Percentiles rank a stretch among this genome's conserved stretches.
Evolutionary conservation across 2,113 vertebrate species (phyloP).

Genomic region (Erythrocercus mccallii): DNA sequence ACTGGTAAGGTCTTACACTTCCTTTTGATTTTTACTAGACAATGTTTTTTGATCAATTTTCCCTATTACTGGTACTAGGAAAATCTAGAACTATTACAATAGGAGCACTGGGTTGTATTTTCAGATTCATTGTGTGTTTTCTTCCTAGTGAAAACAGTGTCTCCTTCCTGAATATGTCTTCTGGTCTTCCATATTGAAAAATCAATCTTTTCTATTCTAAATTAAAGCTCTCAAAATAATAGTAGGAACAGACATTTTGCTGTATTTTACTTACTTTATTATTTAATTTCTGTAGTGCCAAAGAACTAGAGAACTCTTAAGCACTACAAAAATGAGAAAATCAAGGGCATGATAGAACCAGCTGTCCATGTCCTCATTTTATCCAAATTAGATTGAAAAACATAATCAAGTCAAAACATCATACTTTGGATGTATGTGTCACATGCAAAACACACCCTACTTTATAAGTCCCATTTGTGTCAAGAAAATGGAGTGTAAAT

Average conservation of each 20-base stretch:
- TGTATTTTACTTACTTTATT: background rate
- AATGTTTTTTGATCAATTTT: background rate
- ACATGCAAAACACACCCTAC: accelerated
- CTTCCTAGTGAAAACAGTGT: background rate
- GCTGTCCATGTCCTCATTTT: background rate
- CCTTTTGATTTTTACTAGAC: background rate
- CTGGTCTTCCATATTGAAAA: background rate
- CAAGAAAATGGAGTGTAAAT: background rate
- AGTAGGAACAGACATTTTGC: background rate
- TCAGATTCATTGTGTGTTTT: background rate
- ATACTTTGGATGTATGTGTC: background rate
- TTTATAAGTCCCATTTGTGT: background rate
- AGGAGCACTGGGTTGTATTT: background rate
- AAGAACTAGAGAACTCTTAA: background rate
- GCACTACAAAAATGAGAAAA: background rate
- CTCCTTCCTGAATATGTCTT: background rate
- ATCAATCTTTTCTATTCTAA: background rate
- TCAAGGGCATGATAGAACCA: background rate
- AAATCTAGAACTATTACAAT: background rate
- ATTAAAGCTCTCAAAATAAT: background rate
- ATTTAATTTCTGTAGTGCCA: background rate
- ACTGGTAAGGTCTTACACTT: constrained; percentile 72
- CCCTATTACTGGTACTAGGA: background rate
- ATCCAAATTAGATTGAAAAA: background rate
- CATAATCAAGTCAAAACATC: background rate